A percentile compares a stretch with the other conserved stretches of the same genome.
Conservation (phyloP, 2,888 invertebrate genomes). For the Nasonovia ribisnigri region DNA sequence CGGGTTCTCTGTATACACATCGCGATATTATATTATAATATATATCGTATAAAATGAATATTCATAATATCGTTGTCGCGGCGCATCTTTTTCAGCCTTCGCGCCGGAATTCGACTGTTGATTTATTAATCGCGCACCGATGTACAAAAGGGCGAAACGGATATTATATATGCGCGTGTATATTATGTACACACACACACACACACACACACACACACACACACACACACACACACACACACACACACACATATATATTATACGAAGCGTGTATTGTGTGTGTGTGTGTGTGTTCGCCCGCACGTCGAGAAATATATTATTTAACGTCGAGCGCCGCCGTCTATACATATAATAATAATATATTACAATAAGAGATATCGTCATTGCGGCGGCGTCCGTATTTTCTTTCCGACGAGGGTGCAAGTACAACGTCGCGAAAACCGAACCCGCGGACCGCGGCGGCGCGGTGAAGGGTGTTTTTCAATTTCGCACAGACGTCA, state of each 20-base stretch:
- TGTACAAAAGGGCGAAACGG: conserved; percentile 56
- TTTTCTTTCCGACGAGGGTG: conserved; percentile 43
- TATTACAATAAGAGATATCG: conserved; percentile 45
- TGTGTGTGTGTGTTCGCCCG: not conserved
- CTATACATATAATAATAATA: conserved; percentile 1
- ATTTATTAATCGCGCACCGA: conserved; percentile 62
- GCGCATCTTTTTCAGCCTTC: conserved; percentile 65
- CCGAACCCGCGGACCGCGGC: not conserved
- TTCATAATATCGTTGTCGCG: conserved; percentile 66
- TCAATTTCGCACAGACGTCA: conserved; percentile 48
- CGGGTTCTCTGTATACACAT: not conserved
- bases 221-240: not conserved
- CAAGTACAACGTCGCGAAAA: conserved; percentile 34
- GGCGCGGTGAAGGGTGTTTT: conserved; percentile 45
- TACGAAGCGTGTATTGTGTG: not conserved
- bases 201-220: not conserved
- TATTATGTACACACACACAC: not conserved
- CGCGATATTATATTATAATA: conserved; percentile 43
- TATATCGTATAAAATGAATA: conserved; percentile 64
- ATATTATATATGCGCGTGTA: not conserved
- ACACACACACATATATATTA: not conserved
- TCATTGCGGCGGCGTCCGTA: conserved; percentile 44
- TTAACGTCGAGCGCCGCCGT: conserved; percentile 48
- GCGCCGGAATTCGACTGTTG: conserved; percentile 65
- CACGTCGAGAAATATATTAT: conserved; percentile 16